A percentile compares a stretch with the other conserved stretches of the same genome.
phyloP scores from a whole-genome alignment of 1,140 invertebrate genomes.

The Amyelois transitella region DNA sequence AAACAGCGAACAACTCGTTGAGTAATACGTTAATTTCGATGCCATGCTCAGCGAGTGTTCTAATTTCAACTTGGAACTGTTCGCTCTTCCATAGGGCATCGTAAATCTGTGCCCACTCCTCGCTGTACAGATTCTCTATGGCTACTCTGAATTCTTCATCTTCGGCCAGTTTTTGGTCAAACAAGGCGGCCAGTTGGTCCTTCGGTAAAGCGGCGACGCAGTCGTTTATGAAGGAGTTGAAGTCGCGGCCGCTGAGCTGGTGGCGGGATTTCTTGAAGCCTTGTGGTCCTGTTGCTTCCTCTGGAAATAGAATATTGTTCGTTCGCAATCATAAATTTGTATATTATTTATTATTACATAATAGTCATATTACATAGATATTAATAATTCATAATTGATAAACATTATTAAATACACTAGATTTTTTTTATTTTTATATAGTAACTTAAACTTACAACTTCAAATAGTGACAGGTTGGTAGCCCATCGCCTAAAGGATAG shows the following conservation, averaged over 20 bases:
- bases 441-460: no score
- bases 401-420: background rate
- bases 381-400: no score
- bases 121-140: slow-evolving; percentile 45
- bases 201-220: slow-evolving; percentile 41
- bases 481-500: no score
- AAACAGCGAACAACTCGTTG: slow-evolving; percentile 38
- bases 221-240: slow-evolving; percentile 42
- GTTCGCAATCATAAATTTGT: background rate
- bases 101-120: slow-evolving; percentile 42
- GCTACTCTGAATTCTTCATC: slow-evolving; percentile 46
- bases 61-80: slow-evolving; percentile 41
- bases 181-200: slow-evolving; percentile 44
- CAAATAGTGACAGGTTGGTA: no score
- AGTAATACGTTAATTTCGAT: slow-evolving; percentile 38
- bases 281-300: background rate
- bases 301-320: background rate
- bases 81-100: slow-evolving; percentile 42
- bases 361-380: no score
- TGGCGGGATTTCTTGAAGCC: slow-evolving; percentile 19
- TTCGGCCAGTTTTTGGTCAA: slow-evolving; percentile 45
- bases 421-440: no score
- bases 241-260: slow-evolving; percentile 33
- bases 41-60: slow-evolving; percentile 37
- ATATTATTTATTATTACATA: background rate